Conservation (phyloP, 2,113 vertebrate species). For the Monarcha castaneiventris region DNA sequence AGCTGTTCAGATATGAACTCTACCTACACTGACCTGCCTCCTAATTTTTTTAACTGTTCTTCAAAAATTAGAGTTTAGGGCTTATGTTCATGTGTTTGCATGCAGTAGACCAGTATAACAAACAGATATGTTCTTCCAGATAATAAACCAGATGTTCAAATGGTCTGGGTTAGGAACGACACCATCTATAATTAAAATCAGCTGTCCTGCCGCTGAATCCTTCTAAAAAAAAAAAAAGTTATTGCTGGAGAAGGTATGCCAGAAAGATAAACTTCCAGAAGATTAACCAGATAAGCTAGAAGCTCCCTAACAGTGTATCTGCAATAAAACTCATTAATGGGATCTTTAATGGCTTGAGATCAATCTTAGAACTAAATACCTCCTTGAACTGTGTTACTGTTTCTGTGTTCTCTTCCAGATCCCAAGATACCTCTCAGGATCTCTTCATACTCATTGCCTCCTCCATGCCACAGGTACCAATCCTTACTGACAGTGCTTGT, state of each 20-base stretch:
- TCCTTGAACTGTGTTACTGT: background rate
- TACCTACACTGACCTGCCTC: background rate
- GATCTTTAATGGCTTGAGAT: background rate
- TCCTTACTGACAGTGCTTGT: background rate
- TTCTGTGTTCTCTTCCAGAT: background rate
- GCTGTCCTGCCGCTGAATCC: background rate
- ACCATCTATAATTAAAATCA: background rate
- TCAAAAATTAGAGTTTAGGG: background rate
- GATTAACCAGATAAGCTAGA: background rate
- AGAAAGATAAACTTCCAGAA: background rate
- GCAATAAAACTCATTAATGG: background rate
- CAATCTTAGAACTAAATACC: background rate
- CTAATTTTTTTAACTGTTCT: background rate
- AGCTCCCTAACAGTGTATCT: background rate
- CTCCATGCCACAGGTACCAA: background rate
- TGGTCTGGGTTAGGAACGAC: background rate
- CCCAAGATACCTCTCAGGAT: background rate
- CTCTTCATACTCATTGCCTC: background rate
- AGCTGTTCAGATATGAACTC: background rate
- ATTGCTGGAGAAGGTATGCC: background rate
- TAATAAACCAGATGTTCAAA: background rate
- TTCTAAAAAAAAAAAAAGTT: background rate
- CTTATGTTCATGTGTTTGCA: background rate
- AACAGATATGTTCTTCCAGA: background rate
- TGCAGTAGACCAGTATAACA: background rate